Evolutionary conservation across 2,113 vertebrate species (phyloP).

Genomic region (Gallinago jamesoni): DNA sequence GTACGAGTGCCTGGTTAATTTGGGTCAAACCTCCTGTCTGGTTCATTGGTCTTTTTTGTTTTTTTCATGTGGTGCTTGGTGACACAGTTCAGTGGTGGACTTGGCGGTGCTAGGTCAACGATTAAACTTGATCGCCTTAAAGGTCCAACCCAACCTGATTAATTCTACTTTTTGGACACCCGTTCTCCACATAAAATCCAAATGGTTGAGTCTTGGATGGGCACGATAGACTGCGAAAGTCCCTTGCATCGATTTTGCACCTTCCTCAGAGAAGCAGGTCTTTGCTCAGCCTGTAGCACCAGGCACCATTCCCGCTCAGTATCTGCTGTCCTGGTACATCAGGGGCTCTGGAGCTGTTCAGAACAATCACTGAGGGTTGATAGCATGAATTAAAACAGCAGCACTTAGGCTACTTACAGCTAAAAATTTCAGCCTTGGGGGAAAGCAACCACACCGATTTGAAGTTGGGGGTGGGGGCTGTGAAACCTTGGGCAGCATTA

Average conservation of each 20-base stretch:
- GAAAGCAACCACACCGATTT: accelerated
- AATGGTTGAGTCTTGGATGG: background rate
- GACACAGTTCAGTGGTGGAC: background rate
- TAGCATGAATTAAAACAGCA: background rate
- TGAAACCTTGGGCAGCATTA: background rate
- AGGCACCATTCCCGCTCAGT: accelerated
- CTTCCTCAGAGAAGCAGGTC: background rate
- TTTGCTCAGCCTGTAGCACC: background rate
- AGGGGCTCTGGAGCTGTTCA: background rate
- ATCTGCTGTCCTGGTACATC: background rate
- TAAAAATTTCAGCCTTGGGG: background rate
- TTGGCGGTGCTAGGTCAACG: background rate
- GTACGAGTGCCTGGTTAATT: background rate
- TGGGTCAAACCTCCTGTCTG: background rate
- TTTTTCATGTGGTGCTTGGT: background rate
- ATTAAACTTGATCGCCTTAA: background rate
- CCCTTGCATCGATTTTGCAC: background rate
- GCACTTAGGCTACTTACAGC: background rate
- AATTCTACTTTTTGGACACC: background rate
- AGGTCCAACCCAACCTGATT: background rate
- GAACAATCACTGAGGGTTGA: background rate
- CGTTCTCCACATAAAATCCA: background rate
- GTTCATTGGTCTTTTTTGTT: background rate
- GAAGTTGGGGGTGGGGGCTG: background rate
- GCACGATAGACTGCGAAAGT: background rate